phyloP scores from a whole-genome alignment of 2,113 vertebrate genomes.

The Piprites chloris region DNA sequence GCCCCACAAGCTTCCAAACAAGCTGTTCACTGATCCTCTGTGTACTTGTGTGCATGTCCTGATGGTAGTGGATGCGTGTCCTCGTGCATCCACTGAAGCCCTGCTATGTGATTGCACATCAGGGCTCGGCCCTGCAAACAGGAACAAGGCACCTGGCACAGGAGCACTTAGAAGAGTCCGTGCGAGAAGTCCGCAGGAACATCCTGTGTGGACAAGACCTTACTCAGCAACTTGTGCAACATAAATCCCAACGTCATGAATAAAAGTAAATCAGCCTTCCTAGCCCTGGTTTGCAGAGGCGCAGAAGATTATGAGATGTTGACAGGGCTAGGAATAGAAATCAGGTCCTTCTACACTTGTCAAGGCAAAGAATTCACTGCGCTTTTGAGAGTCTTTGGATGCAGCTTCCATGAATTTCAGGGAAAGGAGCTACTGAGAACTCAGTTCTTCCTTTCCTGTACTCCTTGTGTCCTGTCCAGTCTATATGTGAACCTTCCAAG shows the following conservation, averaged over 20 bases:
- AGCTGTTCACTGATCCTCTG: neutral
- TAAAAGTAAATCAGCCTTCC: slow-evolving; percentile 5
- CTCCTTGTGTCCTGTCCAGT: neutral
- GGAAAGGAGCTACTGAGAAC: neutral
- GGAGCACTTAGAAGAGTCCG: neutral
- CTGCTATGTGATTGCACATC: neutral
- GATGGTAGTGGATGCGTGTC: neutral
- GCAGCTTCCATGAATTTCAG: neutral
- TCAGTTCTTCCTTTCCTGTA: neutral
- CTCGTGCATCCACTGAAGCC: neutral
- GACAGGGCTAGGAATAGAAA: slow-evolving; percentile 26
- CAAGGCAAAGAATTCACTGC: neutral
- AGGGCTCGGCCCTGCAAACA: neutral
- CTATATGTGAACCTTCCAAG: neutral
- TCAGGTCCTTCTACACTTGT: neutral
- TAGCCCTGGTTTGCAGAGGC: neutral
- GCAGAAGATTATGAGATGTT: neutral
- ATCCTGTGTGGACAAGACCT: neutral
- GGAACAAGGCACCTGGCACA: neutral
- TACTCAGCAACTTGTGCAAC: neutral
- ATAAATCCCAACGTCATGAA: neutral
- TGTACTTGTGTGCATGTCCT: neutral
- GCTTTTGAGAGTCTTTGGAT: neutral
- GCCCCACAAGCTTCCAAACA: neutral
- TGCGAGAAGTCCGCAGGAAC: neutral